Conservation (phyloP, 2,797 vertebrate species). For the Malacoctenus gilli region DNA sequence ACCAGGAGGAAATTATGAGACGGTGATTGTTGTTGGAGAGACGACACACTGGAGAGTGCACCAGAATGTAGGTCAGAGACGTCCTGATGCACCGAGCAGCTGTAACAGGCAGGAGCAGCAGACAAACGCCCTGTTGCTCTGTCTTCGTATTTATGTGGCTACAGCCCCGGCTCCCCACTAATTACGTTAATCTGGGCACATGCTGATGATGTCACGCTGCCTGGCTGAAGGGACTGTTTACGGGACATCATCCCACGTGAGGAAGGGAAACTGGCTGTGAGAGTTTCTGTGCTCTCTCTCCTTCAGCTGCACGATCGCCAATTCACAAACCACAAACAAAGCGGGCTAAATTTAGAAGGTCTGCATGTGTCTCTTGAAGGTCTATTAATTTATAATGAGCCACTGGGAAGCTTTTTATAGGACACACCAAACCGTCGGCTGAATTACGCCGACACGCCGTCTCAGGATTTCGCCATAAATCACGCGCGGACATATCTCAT, state of each 20-base stretch:
- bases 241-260: slow-evolving; percentile 12
- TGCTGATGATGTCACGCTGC: slow-evolving; percentile 50
- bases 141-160: slow-evolving; percentile 14
- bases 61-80: slow-evolving; percentile 59
- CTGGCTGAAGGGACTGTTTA: slow-evolving; percentile 23
- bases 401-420: slow-evolving; percentile 43
- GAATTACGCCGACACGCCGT: slow-evolving; percentile 26
- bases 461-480: slow-evolving; percentile 32
- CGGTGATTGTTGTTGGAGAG: slow-evolving; percentile 19
- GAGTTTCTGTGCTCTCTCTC: slow-evolving; percentile 19
- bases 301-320: slow-evolving; percentile 24
- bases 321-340: slow-evolving; percentile 29
- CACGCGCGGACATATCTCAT: slow-evolving; percentile 13
- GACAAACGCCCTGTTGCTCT: slow-evolving; percentile 11
- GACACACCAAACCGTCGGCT: slow-evolving; percentile 20
- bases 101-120: slow-evolving; percentile 11
- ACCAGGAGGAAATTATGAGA: slow-evolving; percentile 15
- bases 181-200: slow-evolving; percentile 36
- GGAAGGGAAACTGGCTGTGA: slow-evolving; percentile 34
- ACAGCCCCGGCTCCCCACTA: slow-evolving; percentile 20
- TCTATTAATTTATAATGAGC: slow-evolving; percentile 52
- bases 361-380: slow-evolving; percentile 27
- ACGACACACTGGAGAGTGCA: slow-evolving; percentile 14
- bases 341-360: slow-evolving; percentile 1
- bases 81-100: slow-evolving; percentile 9